phyloP scores from a whole-genome alignment of 2,888 invertebrate genomes.

The Urechis unicinctus region DNA sequence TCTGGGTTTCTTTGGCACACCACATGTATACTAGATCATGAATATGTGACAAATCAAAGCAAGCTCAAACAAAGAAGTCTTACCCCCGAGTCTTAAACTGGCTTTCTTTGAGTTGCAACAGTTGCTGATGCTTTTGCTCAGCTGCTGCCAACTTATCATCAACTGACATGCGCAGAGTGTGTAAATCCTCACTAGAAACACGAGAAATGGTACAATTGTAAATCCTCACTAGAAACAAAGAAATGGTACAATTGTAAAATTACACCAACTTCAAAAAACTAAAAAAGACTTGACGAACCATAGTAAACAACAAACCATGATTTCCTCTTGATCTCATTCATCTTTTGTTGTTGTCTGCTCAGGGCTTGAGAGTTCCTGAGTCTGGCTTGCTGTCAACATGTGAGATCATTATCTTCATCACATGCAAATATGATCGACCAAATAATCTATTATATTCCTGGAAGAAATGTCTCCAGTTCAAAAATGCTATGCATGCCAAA shows the following conservation, averaged over 20 bases:
- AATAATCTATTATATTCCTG: neutral
- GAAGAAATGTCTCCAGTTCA: neutral
- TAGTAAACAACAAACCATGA: slow-evolving; percentile 8
- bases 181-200: neutral
- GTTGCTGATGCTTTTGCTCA: neutral
- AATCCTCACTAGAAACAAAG: neutral
- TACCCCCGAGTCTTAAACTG: neutral
- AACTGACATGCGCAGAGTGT: neutral
- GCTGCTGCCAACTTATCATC: neutral
- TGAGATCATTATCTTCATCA: neutral
- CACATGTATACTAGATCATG: too few species aligned
- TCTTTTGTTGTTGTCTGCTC: slow-evolving; percentile 11
- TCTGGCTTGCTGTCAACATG: slow-evolving; percentile 12
- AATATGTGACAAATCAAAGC: too few species aligned
- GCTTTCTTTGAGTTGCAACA: neutral
- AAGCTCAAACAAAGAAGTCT: neutral
- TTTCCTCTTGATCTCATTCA: slow-evolving; percentile 10
- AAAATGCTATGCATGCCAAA: too few species aligned
- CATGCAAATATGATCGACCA: too few species aligned
- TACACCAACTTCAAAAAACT: neutral
- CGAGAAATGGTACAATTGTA: neutral
- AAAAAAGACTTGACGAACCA: neutral
- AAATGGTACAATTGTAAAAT: neutral
- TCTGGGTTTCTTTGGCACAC: too few species aligned
- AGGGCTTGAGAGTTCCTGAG: slow-evolving; percentile 13